Evolutionary conservation across 2,888 invertebrate species (phyloP).

Genomic region (Apamea crenata): DNA sequence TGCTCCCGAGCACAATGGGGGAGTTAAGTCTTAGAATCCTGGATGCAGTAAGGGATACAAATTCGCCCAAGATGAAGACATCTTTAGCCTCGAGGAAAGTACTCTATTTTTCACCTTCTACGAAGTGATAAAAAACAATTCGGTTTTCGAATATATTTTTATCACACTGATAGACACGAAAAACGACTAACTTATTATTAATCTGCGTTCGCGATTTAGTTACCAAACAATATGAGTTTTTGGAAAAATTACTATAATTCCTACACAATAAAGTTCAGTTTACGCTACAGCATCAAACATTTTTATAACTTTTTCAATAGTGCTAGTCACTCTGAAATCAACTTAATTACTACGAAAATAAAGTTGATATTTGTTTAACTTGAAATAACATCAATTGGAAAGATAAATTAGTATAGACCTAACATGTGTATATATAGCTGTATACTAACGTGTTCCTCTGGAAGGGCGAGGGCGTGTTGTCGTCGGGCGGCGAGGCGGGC

Average conservation of each 20-base stretch:
- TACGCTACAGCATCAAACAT: no score
- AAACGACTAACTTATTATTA: no score
- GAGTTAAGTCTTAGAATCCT: not conserved
- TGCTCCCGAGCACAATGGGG: not conserved
- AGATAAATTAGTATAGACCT: no score
- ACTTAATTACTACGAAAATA: no score
- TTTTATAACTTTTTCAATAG: no score
- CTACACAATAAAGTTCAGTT: no score
- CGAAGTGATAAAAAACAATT: not conserved
- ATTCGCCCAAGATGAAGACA: not conserved
- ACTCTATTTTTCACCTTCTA: not conserved
- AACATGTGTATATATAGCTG: not conserved
- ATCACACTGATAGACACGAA: not conserved
- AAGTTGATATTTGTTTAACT: no score
- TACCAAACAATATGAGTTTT: no score
- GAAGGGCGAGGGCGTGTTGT: slow-evolving; percentile 83
- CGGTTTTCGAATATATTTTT: not conserved
- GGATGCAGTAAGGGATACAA: not conserved
- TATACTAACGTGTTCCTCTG: slow-evolving; percentile 83
- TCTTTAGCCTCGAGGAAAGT: not conserved
- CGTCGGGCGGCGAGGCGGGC: slow-evolving; percentile 85
- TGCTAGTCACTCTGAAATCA: no score
- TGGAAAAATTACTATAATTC: no score
- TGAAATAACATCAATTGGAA: no score
- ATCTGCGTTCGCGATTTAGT: no score